phyloP scores from a whole-genome alignment of 2,888 invertebrate genomes.

The Clostera curtula region DNA sequence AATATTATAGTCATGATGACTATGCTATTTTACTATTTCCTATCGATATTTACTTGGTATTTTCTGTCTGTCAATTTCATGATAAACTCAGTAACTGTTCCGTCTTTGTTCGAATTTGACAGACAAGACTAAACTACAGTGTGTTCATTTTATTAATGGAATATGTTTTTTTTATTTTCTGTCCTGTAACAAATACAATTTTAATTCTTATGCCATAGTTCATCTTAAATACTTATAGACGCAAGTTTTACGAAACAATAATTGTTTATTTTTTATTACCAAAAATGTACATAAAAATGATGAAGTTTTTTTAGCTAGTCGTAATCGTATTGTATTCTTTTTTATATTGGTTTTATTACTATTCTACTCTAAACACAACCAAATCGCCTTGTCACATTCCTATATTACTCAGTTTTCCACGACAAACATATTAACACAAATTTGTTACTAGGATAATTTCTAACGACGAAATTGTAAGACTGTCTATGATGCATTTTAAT shows the following conservation, averaged over 20 bases:
- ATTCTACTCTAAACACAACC: conserved; percentile 13
- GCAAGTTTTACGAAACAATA: conserved; percentile 13
- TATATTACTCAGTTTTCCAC: conserved; percentile 9
- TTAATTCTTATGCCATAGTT: no score
- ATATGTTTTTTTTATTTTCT: no score
- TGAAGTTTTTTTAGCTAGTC: conserved; percentile 44
- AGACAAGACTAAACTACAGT: no score
- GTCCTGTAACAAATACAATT: no score
- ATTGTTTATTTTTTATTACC: conserved; percentile 32
- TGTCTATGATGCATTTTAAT: conserved; percentile 1
- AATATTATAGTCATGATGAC: no score
- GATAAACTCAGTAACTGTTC: no score
- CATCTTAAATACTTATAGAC: background rate
- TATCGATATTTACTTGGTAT: no score
- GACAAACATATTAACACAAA: conserved; percentile 1
- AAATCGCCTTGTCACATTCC: conserved; percentile 26
- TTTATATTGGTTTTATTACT: conserved; percentile 16
- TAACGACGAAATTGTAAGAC: conserved; percentile 1
- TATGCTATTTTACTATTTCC: no score
- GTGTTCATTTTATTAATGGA: no score
- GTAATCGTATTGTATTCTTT: conserved; percentile 21
- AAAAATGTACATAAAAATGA: conserved; percentile 53
- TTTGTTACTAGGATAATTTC: background rate
- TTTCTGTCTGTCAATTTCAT: no score
- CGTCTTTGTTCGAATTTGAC: no score